phyloP scores from a whole-genome alignment of 1,140 invertebrate species.

The Pseudobourletiella spinata region DNA sequence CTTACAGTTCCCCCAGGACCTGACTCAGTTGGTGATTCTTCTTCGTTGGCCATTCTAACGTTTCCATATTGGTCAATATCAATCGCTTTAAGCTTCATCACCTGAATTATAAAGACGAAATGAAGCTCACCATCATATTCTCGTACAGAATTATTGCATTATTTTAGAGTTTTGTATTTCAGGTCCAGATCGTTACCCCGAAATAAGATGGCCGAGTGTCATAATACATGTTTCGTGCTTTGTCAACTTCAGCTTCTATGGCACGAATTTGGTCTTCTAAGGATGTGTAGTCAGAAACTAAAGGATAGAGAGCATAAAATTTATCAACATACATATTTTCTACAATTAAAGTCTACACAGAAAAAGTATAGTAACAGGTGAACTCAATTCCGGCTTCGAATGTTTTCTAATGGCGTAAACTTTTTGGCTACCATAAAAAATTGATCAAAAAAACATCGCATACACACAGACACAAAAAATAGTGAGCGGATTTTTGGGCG shows the following conservation, averaged over 20 bases:
- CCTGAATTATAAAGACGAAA: not conserved
- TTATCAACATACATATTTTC: not conserved
- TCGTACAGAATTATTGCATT: not conserved
- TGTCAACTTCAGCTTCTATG: not conserved
- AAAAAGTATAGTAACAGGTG: too few relatives aligned
- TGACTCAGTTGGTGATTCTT: too few relatives aligned
- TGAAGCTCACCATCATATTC: not conserved
- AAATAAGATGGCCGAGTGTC: not conserved
- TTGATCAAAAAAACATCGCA: not conserved
- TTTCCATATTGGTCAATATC: not conserved
- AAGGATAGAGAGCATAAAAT: slow-evolving; percentile 19
- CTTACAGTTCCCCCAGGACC: too few relatives aligned
- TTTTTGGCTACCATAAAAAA: too few relatives aligned
- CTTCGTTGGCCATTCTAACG: not conserved
- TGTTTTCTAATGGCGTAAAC: too few relatives aligned
- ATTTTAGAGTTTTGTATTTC: not conserved
- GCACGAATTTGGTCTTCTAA: slow-evolving; percentile 37
- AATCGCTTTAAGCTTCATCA: not conserved
- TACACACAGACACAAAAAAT: too few relatives aligned
- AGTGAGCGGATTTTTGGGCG: not conserved
- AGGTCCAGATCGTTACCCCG: too few relatives aligned
- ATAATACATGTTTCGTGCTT: not conserved
- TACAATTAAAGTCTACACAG: too few relatives aligned
- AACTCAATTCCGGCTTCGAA: too few relatives aligned
- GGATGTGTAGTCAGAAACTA: slow-evolving; percentile 42